Conservation (phyloP, 1,140 invertebrate genomes). For the Euglossa dilemma region DNA sequence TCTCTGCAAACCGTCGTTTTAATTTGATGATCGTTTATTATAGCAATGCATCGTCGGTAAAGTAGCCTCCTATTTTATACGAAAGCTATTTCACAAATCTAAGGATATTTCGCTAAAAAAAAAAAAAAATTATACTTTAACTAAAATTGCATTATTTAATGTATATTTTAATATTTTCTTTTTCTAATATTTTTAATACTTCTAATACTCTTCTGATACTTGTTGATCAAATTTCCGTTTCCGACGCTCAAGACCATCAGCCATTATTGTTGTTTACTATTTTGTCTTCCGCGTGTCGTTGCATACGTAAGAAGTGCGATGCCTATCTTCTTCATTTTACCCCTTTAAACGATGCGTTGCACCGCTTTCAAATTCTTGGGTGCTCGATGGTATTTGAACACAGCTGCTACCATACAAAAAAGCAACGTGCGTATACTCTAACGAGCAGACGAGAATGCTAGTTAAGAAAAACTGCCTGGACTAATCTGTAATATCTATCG, state of each 20-base stretch:
- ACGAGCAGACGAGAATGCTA: conserved; percentile 22
- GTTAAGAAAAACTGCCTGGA: neutral
- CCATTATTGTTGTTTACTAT: conserved; percentile 32
- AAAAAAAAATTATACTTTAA: neutral
- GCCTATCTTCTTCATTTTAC: conserved; percentile 53
- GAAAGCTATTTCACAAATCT: neutral
- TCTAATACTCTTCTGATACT: too few relatives aligned
- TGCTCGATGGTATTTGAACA: conserved; percentile 69
- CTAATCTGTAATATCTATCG: conserved; percentile 8
- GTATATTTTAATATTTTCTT: neutral
- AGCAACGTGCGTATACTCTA: conserved; percentile 4
- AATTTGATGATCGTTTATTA: too few relatives aligned
- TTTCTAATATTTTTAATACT: too few relatives aligned
- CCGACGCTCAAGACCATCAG: neutral
- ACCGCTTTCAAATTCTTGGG: conserved; percentile 76
- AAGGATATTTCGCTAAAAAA: neutral
- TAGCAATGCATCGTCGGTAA: too few relatives aligned
- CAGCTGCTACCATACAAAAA: conserved; percentile 74
- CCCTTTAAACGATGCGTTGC: conserved; percentile 65
- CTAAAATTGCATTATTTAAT: neutral
- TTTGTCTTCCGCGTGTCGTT: conserved; percentile 51
- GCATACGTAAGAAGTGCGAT: conserved; percentile 3
- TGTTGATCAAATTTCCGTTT: neutral
- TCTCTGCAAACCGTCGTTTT: too few relatives aligned
- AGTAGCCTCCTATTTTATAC: too few relatives aligned